Evolutionary conservation across 2,113 vertebrate genomes (phyloP).

Genomic region (Seriola aureovittata): DNA sequence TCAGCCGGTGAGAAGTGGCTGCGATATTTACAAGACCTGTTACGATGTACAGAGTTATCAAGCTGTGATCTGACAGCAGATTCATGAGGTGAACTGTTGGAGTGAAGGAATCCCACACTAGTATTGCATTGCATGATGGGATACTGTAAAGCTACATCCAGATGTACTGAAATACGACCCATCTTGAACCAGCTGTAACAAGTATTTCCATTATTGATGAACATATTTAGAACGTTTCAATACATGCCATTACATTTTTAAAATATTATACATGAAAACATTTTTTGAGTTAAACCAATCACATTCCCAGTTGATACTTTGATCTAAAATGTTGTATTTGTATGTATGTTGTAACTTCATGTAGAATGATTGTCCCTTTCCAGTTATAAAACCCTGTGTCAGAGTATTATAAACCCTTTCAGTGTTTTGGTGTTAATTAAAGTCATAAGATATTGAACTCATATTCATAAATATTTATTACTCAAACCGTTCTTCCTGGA

Average conservation of each 20-base stretch:
- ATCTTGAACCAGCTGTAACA: background rate
- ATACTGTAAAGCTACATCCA: background rate
- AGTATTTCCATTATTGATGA: background rate
- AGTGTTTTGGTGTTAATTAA: background rate
- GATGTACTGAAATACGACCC: background rate
- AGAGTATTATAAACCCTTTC: background rate
- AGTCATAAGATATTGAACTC: background rate
- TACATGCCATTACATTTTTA: background rate
- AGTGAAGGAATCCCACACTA: background rate
- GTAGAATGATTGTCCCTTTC: too few species aligned
- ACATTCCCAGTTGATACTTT: too few species aligned
- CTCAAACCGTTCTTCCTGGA: background rate
- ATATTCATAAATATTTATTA: background rate
- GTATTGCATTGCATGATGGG: background rate
- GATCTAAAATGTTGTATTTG: too few species aligned
- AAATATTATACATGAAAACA: too few species aligned
- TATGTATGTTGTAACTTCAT: too few species aligned
- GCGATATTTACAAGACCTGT: constrained; percentile 5
- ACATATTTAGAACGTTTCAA: background rate
- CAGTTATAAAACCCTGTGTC: background rate
- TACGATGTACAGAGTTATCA: constrained; percentile 3
- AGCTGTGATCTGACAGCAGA: constrained; percentile 14
- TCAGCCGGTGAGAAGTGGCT: background rate
- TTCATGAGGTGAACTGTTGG: background rate
- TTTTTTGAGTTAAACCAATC: too few species aligned